These are phyloP conservation scores for Anguilla anguilla DNA, from an alignment of 2,797 vertebrate species.

Conservation along the genomic window DNA sequence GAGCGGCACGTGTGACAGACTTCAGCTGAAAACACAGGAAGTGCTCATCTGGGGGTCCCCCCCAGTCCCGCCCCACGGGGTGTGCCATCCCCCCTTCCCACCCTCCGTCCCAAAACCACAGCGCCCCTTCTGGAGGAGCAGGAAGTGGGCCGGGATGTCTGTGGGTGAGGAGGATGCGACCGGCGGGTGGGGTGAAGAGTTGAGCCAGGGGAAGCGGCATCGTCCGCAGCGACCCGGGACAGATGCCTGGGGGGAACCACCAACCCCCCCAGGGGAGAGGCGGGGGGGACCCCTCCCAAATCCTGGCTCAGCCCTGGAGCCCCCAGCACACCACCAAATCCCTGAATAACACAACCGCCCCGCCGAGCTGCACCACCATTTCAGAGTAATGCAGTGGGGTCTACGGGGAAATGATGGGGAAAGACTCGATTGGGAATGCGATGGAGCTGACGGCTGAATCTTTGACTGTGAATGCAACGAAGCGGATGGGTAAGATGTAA, in stretches of 20 bases:
- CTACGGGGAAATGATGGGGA: too few species aligned
- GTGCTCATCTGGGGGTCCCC: background rate
- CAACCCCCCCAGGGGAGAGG: too few species aligned
- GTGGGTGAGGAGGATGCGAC: slow-evolving; percentile 2
- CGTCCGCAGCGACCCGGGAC: background rate
- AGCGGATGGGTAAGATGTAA: too few species aligned
- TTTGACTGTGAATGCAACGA: too few species aligned
- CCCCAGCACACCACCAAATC: too few species aligned
- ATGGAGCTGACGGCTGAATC: too few species aligned
- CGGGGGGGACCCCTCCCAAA: too few species aligned
- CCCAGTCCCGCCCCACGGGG: background rate
- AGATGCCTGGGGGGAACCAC: background rate
- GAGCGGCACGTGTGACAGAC: background rate
- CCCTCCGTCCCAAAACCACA: background rate
- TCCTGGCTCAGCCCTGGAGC: too few species aligned
- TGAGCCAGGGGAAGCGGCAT: background rate
- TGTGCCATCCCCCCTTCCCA: background rate
- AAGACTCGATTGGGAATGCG: too few species aligned
- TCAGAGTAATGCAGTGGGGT: too few species aligned
- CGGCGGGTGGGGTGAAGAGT: background rate
- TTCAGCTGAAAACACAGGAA: background rate
- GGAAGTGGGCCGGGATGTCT: slow-evolving; percentile 16
- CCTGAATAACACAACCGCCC: too few species aligned
- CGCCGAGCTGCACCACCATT: too few species aligned
- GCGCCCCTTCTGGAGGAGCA: background rate